Evolutionary conservation across 2,797 vertebrate genomes (phyloP).

Genomic region (Okamejei kenojei): DNA sequence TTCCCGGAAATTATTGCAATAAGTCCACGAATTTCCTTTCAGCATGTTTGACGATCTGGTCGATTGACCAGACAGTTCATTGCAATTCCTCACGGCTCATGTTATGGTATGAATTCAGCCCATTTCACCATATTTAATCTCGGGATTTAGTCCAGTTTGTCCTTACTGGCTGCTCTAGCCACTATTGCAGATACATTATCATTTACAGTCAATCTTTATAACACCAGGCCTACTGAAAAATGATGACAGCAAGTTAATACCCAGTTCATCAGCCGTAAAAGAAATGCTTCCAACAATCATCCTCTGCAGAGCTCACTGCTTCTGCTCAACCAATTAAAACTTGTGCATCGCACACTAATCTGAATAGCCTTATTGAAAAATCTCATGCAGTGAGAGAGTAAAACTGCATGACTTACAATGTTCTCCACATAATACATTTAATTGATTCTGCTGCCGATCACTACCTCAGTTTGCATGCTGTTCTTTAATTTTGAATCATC

Average conservation of each 20-base stretch:
- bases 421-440: background rate
- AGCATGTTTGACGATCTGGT: too few relatives aligned
- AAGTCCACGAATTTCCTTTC: too few relatives aligned
- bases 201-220: background rate
- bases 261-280: too few relatives aligned
- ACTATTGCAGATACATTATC: background rate
- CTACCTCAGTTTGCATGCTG: background rate
- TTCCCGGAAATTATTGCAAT: too few relatives aligned
- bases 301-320: background rate
- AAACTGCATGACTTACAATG: background rate
- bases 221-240: background rate
- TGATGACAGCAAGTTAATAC: background rate
- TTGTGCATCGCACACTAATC: background rate
- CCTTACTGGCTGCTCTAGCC: background rate
- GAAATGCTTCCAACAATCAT: background rate
- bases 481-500: background rate
- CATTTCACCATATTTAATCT: background rate
- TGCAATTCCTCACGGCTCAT: background rate
- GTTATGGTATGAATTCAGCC: background rate
- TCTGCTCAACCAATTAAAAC: constrained; percentile 25
- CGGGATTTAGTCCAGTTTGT: background rate
- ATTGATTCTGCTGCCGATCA: background rate
- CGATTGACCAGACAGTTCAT: background rate
- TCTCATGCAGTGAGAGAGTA: background rate
- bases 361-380: background rate